Percentiles rank a stretch among this genome's conserved stretches.
Conservation (phyloP, 2,797 vertebrate genomes). For the Hypotaenidia philippensis region DNA sequence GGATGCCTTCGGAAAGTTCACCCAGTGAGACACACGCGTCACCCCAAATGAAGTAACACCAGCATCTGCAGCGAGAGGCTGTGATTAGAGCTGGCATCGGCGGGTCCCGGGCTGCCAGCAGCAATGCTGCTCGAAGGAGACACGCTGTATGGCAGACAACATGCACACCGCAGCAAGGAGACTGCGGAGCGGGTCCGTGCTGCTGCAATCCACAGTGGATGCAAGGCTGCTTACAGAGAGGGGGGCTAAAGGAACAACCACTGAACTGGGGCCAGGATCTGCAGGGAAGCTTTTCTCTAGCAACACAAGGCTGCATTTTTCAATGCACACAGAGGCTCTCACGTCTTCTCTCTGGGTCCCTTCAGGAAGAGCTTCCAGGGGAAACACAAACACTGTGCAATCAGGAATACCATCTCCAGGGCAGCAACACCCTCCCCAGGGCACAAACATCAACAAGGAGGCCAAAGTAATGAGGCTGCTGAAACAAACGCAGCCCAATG, state of each 20-base stretch:
- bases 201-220: neutral
- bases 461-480: too few species aligned
- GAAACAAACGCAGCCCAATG: neutral
- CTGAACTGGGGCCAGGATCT: neutral
- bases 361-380: neutral
- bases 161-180: neutral
- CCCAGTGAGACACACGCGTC: accelerated
- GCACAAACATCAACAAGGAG: neutral
- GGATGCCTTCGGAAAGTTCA: neutral
- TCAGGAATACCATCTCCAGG: neutral
- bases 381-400: neutral
- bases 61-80: neutral
- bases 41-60: neutral
- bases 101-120: neutral
- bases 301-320: neutral
- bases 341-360: neutral
- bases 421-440: neutral
- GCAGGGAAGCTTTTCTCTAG: neutral
- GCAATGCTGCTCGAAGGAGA: neutral
- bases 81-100: neutral
- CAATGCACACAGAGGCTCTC: accelerated
- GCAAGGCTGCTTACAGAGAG: neutral
- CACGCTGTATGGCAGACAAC: neutral
- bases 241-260: neutral
- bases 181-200: neutral